Evolutionary conservation across 1,140 invertebrate species (phyloP).

Genomic region (Conus ventricosus): DNA sequence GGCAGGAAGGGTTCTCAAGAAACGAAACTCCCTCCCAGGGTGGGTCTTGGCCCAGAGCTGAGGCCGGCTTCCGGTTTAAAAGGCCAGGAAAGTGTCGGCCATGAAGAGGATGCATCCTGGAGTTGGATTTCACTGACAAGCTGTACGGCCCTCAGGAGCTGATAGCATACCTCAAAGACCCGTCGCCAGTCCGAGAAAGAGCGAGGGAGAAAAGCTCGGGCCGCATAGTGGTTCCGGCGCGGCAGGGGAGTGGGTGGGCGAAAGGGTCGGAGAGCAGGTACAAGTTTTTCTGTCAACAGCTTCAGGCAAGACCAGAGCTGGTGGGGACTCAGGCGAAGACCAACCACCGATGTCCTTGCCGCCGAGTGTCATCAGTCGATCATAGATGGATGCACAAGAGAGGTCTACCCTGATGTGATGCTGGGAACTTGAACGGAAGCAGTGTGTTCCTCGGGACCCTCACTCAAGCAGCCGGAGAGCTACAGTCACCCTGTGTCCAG

Average conservation of each 20-base stretch:
- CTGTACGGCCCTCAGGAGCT: slow-evolving; percentile 14
- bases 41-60: not conserved
- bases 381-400: not conserved
- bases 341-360: not conserved
- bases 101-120: not conserved
- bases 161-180: slow-evolving; percentile 20
- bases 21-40: not conserved
- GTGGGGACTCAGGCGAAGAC: not conserved
- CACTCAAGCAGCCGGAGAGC: not conserved
- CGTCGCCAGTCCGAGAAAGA: not conserved
- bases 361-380: not conserved
- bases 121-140: slow-evolving; percentile 34
- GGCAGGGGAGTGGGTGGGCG: not conserved
- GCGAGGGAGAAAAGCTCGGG: not conserved
- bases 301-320: slow-evolving; percentile 9
- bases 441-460: not conserved
- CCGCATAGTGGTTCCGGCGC: slow-evolving; percentile 19
- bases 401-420: not conserved
- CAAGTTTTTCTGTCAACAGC: slow-evolving; percentile 26
- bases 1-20: not conserved
- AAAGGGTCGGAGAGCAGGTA: slow-evolving; percentile 7
- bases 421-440: not conserved
- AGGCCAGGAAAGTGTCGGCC: not conserved
- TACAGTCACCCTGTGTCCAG: slow-evolving; percentile 15
- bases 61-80: not conserved